Percentiles rank a stretch among this genome's conserved stretches.
Evolutionary conservation across 1,140 invertebrate species (phyloP).

Genomic region (Heliconius congener): DNA sequence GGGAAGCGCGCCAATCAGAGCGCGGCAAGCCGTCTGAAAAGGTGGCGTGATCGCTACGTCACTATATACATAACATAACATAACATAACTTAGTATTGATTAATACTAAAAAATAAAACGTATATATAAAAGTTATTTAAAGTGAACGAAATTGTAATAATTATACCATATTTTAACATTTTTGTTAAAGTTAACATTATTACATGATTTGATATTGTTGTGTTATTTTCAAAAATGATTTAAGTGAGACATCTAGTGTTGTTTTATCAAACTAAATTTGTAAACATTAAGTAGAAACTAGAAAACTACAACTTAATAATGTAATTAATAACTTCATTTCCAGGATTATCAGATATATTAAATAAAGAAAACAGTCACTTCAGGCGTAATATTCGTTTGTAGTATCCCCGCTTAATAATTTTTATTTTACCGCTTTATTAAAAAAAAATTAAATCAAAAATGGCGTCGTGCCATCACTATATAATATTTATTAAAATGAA

Average conservation of each 20-base stretch:
- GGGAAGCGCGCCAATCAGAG: constrained; percentile 67
- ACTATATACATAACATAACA: constrained; percentile 57
- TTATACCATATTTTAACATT: background rate
- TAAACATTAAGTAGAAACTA: background rate
- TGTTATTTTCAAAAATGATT: background rate
- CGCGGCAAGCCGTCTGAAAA: constrained; percentile 57
- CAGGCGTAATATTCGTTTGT: no score
- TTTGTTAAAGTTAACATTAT: background rate
- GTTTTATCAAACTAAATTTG: background rate
- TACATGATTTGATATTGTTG: background rate
- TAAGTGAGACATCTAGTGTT: background rate
- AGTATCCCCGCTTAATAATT: no score
- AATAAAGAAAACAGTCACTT: no score
- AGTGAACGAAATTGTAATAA: background rate
- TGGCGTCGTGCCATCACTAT: no score
- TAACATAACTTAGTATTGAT: constrained; percentile 34
- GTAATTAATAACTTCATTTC: no score
- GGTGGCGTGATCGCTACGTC: constrained; percentile 79
- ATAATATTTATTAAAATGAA: no score
- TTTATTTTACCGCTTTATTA: no score
- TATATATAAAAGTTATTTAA: background rate
- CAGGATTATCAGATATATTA: no score
- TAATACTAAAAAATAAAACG: constrained; percentile 21
- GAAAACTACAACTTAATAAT: no score
- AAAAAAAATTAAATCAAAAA: no score